Base-by-base conservation (phyloP, 2,888 invertebrate species). In the Esperia sulphurella region DNA sequence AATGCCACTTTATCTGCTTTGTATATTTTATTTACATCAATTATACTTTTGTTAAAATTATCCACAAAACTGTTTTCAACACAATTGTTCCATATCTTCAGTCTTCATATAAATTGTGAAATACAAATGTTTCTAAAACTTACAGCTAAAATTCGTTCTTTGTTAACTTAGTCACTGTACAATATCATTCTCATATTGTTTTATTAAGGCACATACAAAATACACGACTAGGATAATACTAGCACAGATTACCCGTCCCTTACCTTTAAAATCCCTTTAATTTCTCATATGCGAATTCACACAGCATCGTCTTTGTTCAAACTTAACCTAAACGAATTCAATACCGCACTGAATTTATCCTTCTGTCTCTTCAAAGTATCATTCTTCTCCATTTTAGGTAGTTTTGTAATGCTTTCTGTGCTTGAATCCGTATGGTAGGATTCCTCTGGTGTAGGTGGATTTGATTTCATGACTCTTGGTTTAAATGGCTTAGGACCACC, bases 361-460 rank as follows among this genome's bases (percentile, higher is more conserved):
- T 73, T 84, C 53, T 90, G 89, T 56, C 89, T 61, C 50, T 81
- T 84, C 38, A 90, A 61, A 1, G 90, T 90, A 55, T 90, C 88
- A 48, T 87, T 87, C 59, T 83, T 88, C 35, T 85, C 83, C 51
- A 80, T 63, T 65, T 86, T 87, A 0, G 83, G 79, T 38, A 76
- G 35, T 56, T 79, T 87, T 2, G 72, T 50, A 66, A 82, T 65
- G 58, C 81, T 86, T 41, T 87, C 87, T 8, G 62, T 64, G 53
- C 82, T 84, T 0, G 81, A 81, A 7, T 82, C 82, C 0, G 79
- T 75, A 55, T 77, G 79, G 43, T 75, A 74, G 0, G 79, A 58
- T 29, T 88, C 86, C 50, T 87, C 87, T 0, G 83, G 81, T 1
- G 84, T 79, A 0, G 80, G 79, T 28, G 84, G 78, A 51, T 80